Evolutionary conservation across 2,113 vertebrate genomes (phyloP), one percentile per base, ranked within the genome.

Genomic region (Heterocephalus glaber): DNA sequence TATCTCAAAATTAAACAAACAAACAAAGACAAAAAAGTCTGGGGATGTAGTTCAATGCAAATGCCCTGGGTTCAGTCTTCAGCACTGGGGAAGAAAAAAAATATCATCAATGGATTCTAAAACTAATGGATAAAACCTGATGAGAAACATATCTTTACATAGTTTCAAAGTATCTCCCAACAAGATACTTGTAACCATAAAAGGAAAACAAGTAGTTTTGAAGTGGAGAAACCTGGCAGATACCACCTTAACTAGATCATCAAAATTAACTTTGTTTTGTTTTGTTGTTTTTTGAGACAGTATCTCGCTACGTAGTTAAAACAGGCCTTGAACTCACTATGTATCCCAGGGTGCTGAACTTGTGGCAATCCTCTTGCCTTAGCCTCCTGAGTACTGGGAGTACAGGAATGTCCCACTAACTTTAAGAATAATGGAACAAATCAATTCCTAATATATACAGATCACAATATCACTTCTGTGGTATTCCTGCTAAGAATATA

Each of bases 401-500:
- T n/a, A n/a, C 16, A n/a, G 35, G 17, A 17, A 20, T n/a, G 66
- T 20, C 5, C 66, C 35, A 68, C 35, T 35, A 68, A 72, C 26
- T 60, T 92, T 33, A 89, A 33, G 30, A 52, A 12, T 41, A 93
- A 84, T 41, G 33, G 68, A 87, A 84, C 56, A 86, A 81, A 52
- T 65, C n/a, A 84, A 16, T 7, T 85, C 33, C 70, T 58, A 20
- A 33, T 54, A 72, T n/a, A 2, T 86, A 83, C 35, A 86, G 90
- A 90, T 87, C 84, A 82, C 65, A 89, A 9, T 26, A 19, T 79
- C 10, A 30, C 26, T 85, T 77, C 58, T 70, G 44, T 49, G 76
- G 8, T 61, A 49, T 87, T 92, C 70, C 41, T 89, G 80, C 87
- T 95, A 84, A 85, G 94, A 90, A 80, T 68, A 7, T 41, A 26